phyloP scores from a whole-genome alignment of 2,113 vertebrate species.

The Chloropsis hardwickii region DNA sequence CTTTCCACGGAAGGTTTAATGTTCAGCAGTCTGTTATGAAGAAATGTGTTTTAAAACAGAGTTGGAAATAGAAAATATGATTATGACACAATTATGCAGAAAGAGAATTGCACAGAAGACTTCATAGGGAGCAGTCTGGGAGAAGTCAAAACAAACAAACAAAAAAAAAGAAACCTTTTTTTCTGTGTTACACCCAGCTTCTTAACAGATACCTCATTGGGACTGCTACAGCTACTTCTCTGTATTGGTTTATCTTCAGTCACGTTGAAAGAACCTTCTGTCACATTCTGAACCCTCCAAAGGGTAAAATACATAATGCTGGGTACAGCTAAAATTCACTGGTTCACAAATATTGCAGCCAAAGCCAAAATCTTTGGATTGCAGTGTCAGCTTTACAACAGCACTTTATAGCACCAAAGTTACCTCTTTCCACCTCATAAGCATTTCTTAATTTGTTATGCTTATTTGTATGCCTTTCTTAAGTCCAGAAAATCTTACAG shows the following conservation, averaged over 20 bases:
- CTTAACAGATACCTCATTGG: background rate
- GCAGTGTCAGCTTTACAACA: background rate
- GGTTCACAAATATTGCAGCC: background rate
- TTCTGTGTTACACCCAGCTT: background rate
- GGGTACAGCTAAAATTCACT: background rate
- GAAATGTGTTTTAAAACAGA: background rate
- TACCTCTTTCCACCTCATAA: slow-evolving; percentile 21
- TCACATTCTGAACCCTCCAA: background rate
- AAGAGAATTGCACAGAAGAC: background rate
- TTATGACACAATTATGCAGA: background rate
- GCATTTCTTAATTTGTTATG: background rate
- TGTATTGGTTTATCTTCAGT: background rate
- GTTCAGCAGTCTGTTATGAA: background rate
- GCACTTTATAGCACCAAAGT: background rate
- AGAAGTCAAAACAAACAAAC: background rate
- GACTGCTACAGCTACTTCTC: background rate
- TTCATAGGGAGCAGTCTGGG: background rate
- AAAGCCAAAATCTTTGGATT: background rate
- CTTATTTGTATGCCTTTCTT: background rate
- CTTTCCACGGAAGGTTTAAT: background rate
- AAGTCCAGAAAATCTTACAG: slow-evolving; percentile 14
- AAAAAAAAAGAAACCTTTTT: background rate
- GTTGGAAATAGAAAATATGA: background rate
- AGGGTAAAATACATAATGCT: background rate
- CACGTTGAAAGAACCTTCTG: background rate